Evolutionary conservation across 2,797 vertebrate genomes (phyloP).

Genomic region (Naso thynnoides): DNA sequence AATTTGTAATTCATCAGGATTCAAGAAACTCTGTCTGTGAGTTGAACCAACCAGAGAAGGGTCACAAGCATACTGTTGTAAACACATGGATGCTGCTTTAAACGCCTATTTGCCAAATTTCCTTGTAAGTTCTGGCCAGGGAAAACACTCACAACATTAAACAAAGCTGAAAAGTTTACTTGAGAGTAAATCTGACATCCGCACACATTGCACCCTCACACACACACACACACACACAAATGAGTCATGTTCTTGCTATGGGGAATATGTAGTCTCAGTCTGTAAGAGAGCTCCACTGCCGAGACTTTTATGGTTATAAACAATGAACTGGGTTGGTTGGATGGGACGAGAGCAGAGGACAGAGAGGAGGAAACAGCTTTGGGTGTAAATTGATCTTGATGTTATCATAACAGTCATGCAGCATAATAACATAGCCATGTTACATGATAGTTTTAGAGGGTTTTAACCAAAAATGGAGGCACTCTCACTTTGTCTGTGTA

Average conservation of each 20-base stretch:
- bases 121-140: background rate
- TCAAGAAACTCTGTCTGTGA: conserved; percentile 9
- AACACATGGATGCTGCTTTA: conserved; percentile 4
- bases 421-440: conserved; percentile 8
- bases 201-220: conserved; percentile 13
- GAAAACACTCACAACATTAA: conserved; percentile 23
- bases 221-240: conserved; percentile 47
- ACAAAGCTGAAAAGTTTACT: conserved; percentile 57
- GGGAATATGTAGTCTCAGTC: conserved; percentile 65
- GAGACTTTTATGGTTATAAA: conserved; percentile 85
- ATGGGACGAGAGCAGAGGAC: conserved; percentile 30
- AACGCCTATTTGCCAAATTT: background rate
- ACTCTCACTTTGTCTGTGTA: background rate
- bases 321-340: conserved; percentile 50
- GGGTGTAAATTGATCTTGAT: conserved; percentile 39
- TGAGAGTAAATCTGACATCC: conserved; percentile 53
- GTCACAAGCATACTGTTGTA: background rate
- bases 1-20: conserved; percentile 17
- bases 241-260: conserved; percentile 81
- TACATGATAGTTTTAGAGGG: background rate
- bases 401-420: conserved; percentile 7
- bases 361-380: conserved; percentile 25
- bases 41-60: background rate
- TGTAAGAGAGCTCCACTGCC: conserved; percentile 54
- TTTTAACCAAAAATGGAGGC: conserved; percentile 40